Evolutionary conservation across 2,888 invertebrate genomes (phyloP).

Genomic region (Rhagonycha lutea): DNA sequence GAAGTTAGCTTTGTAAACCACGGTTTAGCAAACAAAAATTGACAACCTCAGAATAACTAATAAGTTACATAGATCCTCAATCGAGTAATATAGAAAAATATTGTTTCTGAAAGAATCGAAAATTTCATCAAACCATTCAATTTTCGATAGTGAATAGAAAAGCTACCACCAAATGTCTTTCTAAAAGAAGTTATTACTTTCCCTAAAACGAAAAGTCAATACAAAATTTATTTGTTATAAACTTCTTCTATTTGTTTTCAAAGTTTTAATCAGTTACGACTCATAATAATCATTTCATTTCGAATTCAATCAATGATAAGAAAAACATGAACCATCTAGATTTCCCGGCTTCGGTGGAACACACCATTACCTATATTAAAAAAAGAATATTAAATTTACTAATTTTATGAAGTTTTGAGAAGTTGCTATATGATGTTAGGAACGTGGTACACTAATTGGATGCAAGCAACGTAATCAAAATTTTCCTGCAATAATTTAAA

Average conservation of each 20-base stretch:
- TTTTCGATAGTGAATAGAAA: slow-evolving; percentile 21
- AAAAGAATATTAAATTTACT: neutral
- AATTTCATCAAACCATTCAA: slow-evolving; percentile 25
- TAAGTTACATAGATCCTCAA: neutral
- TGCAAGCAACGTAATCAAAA: neutral
- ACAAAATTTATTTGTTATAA: slow-evolving; percentile 16
- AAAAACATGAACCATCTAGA: neutral
- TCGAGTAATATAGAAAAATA: neutral
- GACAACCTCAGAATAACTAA: neutral
- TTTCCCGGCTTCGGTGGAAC: neutral
- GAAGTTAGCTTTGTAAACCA: neutral
- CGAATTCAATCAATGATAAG: neutral
- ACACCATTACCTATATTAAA: neutral
- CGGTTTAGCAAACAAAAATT: neutral
- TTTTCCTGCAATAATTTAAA: neutral
- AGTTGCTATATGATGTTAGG: neutral
- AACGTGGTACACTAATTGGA: neutral
- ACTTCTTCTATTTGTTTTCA: neutral
- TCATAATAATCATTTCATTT: neutral
- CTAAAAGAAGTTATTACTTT: slow-evolving; percentile 20
- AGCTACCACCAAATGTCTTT: slow-evolving; percentile 22
- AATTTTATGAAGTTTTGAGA: neutral
- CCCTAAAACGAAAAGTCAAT: slow-evolving; percentile 7
- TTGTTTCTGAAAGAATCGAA: neutral
- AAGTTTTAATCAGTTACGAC: neutral